Evolutionary conservation across 2,797 vertebrate genomes (phyloP), one percentile per base, ranked within the genome.

Genomic region (Lemur catta): DNA sequence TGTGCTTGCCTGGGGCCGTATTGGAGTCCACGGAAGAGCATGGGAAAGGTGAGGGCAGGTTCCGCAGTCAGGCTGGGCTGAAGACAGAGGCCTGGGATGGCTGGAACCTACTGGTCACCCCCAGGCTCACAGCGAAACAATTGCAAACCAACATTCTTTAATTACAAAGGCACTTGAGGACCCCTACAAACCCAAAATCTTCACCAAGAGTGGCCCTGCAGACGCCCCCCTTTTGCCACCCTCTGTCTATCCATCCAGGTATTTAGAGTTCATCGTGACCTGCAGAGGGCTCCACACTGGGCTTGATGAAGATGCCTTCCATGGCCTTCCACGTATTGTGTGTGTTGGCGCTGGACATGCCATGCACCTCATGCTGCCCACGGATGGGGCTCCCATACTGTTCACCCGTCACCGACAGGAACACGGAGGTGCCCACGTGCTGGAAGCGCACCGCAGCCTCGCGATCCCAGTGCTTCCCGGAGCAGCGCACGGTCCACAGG

Each of bases 271-370:
- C 99, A 50, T 99, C 99, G 0, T 99, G 99, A 76, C 98, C 98
- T 26, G 97, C 91, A 91, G 98, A 97, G 93, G 98, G 97, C 57
- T 97, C 91, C n/a, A 50, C 28, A 94, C 99, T 99, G 93, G 99
- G 99, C 98, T 99, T 99, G 98, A 99, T 99, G 98, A 99, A 99
- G 96, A 99, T 98, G 0, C 99, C 99, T 97, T 99, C 99, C 99
- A 99, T 99, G 93, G 99, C 99, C 78, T 99, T 99, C 99, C 99
- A 99, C 81, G 98, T 99, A 98, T 99, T 99, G 98, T 99, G 98
- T 9, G 98, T 98, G 97, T 98, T 99, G 93, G 99, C 96, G 0
- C 98, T 94, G 88, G 98, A 84, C 99, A 99, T 99, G 97, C 99
- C 99, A 11, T 99, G 99, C 7, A 99, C 99, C 97, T 99, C 99